Evolutionary conservation across 2,888 invertebrate genomes (phyloP).

Genomic region (Caenorhabditis sp.): DNA sequence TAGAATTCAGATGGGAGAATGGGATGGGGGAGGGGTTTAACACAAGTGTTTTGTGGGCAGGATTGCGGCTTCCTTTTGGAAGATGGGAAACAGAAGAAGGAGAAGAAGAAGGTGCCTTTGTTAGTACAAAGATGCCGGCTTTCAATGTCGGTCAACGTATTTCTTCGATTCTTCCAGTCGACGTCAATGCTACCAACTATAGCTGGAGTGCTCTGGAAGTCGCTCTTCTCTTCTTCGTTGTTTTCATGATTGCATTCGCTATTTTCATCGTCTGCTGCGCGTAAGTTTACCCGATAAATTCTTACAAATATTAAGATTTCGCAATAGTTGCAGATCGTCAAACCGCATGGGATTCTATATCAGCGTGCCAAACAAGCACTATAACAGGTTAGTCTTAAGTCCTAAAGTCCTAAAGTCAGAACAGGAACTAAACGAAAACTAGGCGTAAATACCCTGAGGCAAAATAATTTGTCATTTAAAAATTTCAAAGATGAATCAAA

Average conservation of each 20-base stretch:
- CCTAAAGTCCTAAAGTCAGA: no score
- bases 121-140: slow-evolving; percentile 32
- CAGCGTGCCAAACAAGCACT: slow-evolving; percentile 62
- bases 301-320: neutral
- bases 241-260: slow-evolving; percentile 61
- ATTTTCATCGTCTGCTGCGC: slow-evolving; percentile 63
- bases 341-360: slow-evolving; percentile 64
- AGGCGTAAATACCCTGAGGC: neutral
- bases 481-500: no score
- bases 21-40: slow-evolving; percentile 44
- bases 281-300: slow-evolving; percentile 36
- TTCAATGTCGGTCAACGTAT: slow-evolving; percentile 38
- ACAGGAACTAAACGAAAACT: slow-evolving; percentile 15
- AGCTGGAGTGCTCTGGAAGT: slow-evolving; percentile 57
- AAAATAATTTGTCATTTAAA: no score
- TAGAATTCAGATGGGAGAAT: no score
- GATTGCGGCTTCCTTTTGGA: slow-evolving; percentile 16
- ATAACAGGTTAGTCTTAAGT: slow-evolving; percentile 59
- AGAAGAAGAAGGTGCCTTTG: no score
- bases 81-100: no score
- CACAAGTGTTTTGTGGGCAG: slow-evolving; percentile 47
- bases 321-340: slow-evolving; percentile 45
- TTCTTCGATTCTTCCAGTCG: slow-evolving; percentile 47
- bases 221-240: slow-evolving; percentile 52
- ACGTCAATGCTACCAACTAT: slow-evolving; percentile 51